Conservation (phyloP, 2,797 vertebrate species). For the Aerospiza tachiro region DNA sequence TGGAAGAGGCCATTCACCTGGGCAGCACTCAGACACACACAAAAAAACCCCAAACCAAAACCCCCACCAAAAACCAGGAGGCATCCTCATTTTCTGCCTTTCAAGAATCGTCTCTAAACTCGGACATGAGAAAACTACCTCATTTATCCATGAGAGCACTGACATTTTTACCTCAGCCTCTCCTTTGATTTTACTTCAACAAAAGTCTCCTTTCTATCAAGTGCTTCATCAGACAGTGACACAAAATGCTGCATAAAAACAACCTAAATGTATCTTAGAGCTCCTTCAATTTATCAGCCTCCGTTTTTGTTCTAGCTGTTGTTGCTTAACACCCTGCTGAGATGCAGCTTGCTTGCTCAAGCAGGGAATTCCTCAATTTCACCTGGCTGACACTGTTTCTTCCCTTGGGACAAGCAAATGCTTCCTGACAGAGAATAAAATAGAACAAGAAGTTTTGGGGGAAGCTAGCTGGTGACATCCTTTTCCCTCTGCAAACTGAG, state of each 20-base stretch:
- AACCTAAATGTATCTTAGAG: neutral
- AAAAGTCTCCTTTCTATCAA: neutral
- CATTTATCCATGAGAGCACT: neutral
- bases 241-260: neutral
- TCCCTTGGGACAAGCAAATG: neutral
- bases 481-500: neutral
- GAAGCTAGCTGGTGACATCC: neutral
- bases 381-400: neutral
- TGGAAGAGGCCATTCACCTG: neutral
- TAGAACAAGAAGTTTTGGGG: neutral
- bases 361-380: slow-evolving; percentile 25
- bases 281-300: neutral
- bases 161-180: neutral
- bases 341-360: neutral
- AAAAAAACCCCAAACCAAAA: neutral
- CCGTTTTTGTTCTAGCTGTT: neutral
- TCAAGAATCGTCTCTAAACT: neutral
- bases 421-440: neutral
- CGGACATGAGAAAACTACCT: neutral
- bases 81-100: neutral
- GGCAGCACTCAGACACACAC: neutral
- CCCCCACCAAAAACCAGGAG: too few species aligned
- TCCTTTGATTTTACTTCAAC: neutral
- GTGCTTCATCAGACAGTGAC: neutral
- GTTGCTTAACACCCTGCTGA: neutral